A percentile compares a stretch with the other conserved stretches of the same genome.
Conservation (phyloP, 2,113 vertebrate genomes). For the Notiomystis cincta region DNA sequence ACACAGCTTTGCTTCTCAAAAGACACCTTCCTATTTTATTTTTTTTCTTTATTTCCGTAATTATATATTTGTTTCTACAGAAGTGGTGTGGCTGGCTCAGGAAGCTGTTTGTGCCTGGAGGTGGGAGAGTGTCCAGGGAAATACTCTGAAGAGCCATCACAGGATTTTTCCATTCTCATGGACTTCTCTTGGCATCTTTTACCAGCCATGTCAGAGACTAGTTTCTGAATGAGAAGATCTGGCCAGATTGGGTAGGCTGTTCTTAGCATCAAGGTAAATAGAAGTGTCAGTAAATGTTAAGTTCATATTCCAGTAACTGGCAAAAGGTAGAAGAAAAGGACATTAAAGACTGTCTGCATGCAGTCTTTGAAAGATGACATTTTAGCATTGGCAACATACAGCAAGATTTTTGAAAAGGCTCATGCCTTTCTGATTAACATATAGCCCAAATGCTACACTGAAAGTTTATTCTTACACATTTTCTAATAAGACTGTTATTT, state of each 20-base stretch:
- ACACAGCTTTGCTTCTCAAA: not conserved
- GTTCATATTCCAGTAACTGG: not conserved
- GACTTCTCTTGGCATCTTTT: not conserved
- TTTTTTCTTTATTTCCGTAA: accelerated
- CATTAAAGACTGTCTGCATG: not conserved
- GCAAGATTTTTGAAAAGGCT: not conserved
- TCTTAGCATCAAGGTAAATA: not conserved
- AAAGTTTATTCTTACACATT: not conserved
- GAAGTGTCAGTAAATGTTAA: not conserved
- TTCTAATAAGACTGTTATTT: not conserved
- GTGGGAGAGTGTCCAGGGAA: not conserved
- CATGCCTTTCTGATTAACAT: not conserved
- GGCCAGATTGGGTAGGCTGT: not conserved
- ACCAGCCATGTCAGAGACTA: not conserved
- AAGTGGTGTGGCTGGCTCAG: not conserved
- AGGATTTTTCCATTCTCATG: not conserved
- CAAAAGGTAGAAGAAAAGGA: not conserved
- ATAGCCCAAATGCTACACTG: not conserved
- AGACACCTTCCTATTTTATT: not conserved
- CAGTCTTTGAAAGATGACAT: not conserved
- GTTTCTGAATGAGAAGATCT: not conserved
- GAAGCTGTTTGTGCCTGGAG: not conserved
- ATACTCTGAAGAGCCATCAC: not conserved
- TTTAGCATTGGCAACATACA: not conserved
- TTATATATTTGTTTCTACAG: not conserved